Evolutionary conservation across 64 coral and sea anemone species (phyloP).

Genomic region (Platygyra sinensis): DNA sequence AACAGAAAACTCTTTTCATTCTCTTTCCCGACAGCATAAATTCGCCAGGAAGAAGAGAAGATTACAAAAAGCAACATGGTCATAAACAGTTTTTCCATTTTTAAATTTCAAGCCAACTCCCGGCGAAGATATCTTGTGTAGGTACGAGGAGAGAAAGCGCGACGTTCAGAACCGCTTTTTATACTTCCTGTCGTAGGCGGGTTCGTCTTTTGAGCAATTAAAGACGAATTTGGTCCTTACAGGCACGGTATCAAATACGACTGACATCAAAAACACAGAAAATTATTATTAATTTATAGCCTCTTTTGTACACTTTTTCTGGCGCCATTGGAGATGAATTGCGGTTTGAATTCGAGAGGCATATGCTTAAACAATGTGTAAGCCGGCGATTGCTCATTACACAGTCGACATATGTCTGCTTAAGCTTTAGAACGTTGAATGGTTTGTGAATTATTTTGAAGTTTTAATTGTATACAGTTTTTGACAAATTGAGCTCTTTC

Average conservation of each 20-base stretch:
- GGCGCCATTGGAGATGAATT: not conserved
- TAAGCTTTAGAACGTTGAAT: too few relatives aligned
- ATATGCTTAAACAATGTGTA: too few relatives aligned
- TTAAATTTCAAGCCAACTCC: not conserved
- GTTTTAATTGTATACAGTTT: too few relatives aligned
- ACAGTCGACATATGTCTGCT: not conserved
- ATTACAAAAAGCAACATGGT: not conserved
- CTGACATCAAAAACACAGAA: not conserved
- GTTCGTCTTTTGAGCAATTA: not conserved
- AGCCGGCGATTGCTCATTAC: not conserved
- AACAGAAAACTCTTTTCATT: not conserved
- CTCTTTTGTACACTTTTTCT: not conserved
- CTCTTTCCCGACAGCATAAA: not conserved
- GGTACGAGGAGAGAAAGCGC: too few relatives aligned
- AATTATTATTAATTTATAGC: slow-evolving; percentile 5
- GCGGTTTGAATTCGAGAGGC: slow-evolving; percentile 1
- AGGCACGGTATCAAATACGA: not conserved
- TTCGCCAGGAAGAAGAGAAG: not conserved
- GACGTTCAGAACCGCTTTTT: not conserved
- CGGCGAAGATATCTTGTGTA: too few relatives aligned
- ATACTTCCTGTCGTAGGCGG: not conserved
- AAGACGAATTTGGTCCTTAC: not conserved
- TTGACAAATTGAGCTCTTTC: too few relatives aligned
- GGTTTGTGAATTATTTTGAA: too few relatives aligned
- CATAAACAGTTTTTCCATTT: not conserved